Conservation (phyloP, 53 echinoderm and acorn worm genomes). For the Temnopleurus reevesii region DNA sequence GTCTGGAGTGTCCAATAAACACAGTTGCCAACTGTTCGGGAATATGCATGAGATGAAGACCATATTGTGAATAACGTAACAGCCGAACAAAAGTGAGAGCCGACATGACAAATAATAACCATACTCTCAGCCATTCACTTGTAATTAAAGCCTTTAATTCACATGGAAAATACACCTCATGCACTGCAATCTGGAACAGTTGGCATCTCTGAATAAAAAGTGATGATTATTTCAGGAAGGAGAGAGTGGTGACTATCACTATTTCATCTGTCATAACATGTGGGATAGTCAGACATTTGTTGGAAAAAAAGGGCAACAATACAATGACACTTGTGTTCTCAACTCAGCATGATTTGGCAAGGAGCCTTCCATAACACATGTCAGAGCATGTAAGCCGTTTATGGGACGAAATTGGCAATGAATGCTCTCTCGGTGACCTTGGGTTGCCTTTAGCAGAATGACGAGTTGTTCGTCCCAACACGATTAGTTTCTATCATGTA, state of each 20-base stretch:
- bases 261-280: slow-evolving; percentile 22
- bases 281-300: not conserved
- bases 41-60: no score
- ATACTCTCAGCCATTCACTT: no score
- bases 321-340: slow-evolving; percentile 43
- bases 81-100: no score
- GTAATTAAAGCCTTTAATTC: no score
- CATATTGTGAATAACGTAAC: no score
- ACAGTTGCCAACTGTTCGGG: no score
- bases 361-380: slow-evolving; percentile 11
- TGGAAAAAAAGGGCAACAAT: slow-evolving; percentile 14
- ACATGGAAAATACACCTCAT: no score
- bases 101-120: no score
- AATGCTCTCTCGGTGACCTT: slow-evolving; percentile 2
- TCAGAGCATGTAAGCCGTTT: not conserved
- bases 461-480: not conserved
- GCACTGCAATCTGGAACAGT: no score
- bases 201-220: no score
- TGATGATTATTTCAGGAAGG: no score
- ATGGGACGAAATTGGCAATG: slow-evolving; percentile 22
- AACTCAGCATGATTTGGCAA: slow-evolving; percentile 3
- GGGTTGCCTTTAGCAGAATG: not conserved
- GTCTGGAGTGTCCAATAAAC: no score
- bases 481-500: not conserved
- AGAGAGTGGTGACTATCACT: not conserved